Conservation (phyloP, 2,797 vertebrate genomes). For the Sebastes vulpes region DNA sequence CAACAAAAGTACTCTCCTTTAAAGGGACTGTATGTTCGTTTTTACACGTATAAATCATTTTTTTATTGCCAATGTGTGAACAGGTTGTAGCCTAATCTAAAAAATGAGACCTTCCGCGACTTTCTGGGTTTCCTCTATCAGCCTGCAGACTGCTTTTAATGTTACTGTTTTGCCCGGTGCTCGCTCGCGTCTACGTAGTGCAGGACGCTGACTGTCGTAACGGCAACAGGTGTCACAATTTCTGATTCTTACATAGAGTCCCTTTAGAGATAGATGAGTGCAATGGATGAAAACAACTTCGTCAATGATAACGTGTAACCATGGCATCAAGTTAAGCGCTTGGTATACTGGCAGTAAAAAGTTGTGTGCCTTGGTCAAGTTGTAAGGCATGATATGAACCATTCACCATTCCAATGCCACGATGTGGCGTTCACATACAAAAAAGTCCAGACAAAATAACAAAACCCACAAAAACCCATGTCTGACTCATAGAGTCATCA, state of each 20-base stretch:
- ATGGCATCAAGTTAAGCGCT: not conserved
- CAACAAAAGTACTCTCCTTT: not conserved
- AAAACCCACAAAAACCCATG: not conserved
- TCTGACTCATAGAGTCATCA: constrained; percentile 46
- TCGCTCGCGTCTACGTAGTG: too few relatives aligned
- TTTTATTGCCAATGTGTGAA: not conserved
- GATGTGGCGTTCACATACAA: not conserved
- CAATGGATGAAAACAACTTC: not conserved
- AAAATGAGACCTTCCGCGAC: too few relatives aligned
- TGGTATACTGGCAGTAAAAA: constrained; percentile 1
- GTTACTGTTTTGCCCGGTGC: too few relatives aligned
- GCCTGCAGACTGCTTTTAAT: too few relatives aligned
- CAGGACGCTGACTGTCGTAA: too few relatives aligned
- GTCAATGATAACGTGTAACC: not conserved
- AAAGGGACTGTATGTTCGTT: too few relatives aligned
- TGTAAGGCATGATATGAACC: constrained; percentile 5
- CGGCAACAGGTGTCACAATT: too few relatives aligned
- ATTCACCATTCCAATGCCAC: not conserved
- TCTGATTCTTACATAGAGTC: too few relatives aligned
- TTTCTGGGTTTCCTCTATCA: too few relatives aligned
- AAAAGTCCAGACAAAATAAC: not conserved
- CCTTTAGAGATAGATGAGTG: not conserved
- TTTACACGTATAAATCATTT: too few relatives aligned
- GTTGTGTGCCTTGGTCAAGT: not conserved
- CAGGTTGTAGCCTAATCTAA: not conserved